Evolutionary conservation across 2,888 invertebrate genomes (phyloP).

Genomic region (Arge pagana): DNA sequence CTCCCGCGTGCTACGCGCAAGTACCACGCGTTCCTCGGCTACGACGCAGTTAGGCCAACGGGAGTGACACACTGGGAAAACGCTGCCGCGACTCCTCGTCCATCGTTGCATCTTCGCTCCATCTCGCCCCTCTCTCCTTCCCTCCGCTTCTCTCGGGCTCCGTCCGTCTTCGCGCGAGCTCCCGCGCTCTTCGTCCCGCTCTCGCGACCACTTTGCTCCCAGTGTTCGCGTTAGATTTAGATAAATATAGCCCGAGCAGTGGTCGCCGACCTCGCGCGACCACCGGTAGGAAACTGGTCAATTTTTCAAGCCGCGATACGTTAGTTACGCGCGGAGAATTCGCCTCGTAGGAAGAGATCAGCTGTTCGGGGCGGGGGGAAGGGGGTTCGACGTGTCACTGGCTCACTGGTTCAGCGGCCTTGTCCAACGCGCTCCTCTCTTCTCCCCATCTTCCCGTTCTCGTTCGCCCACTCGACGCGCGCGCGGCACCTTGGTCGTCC

Average conservation of each 20-base stretch:
- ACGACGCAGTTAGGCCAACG: slow-evolving; percentile 25
- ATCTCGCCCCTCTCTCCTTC: slow-evolving; percentile 1
- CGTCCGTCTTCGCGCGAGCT: background rate
- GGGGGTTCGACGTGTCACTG: too few relatives aligned
- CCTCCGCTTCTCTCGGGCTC: slow-evolving; percentile 14
- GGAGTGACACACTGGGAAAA: slow-evolving; percentile 48
- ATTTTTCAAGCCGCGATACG: background rate
- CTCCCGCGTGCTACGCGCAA: slow-evolving; percentile 9
- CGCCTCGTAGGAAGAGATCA: background rate
- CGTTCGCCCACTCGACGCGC: too few relatives aligned
- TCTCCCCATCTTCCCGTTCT: too few relatives aligned
- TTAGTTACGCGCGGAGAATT: background rate
- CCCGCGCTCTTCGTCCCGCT: slow-evolving; percentile 12
- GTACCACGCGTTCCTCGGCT: slow-evolving; percentile 24
- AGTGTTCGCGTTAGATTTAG: slow-evolving; percentile 39
- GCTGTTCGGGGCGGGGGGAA: too few relatives aligned
- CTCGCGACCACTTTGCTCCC: slow-evolving; percentile 12
- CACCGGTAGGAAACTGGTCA: slow-evolving; percentile 4
- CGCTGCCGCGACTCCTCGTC: slow-evolving; percentile 26
- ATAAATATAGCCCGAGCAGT: slow-evolving; percentile 41
- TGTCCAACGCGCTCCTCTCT: too few relatives aligned
- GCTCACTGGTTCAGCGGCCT: too few relatives aligned
- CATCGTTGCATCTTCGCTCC: background rate
- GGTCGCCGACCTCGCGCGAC: slow-evolving; percentile 13
- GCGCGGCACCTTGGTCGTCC: too few relatives aligned